Base-by-base conservation (phyloP, 2,888 invertebrate species). In the Calameuta filiformis region DNA sequence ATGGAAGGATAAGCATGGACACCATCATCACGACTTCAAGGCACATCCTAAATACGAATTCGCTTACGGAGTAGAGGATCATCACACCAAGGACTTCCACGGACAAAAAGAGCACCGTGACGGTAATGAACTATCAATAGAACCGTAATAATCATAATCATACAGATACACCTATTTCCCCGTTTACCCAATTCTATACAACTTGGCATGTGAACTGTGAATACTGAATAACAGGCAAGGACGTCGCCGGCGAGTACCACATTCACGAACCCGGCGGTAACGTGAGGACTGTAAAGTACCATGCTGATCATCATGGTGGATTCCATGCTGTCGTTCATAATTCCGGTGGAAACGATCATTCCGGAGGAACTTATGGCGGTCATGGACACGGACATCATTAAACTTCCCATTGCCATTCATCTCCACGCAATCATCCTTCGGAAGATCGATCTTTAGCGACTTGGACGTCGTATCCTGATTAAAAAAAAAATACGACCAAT, bases 271-370 rank as follows among this genome's bases (percentile, higher is more conserved):
- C 91, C 3, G 91, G 90, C 37, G 88, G 87, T 69, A 89, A 88
- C 77, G 76, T 86, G 56, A 84, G 88, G 37, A 86, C 79, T 68
- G 92, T 92, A 68, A 87, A 89, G 76, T 92, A 92, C 82, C 82
- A 85, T 76, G 89, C 91, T 23, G 88, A 91, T 81, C 86, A 85
- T 78, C 87, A 89, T 76, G 85, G 87, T 11, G 91, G 91, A 73
- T 91, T 91, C 85, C 89, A 89, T 78, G 90, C 90, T 1, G 87
- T 87, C 33, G 89, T 91, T 34, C 85, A 89, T 76, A 90, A 89
- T 78, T 83, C 83, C 37, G 87, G 87, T 33, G 87, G 85, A 9
- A 88, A 88, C 76, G 86, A 89, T 79, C 88, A 88, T 73, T 87
- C 86, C 23, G 85, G 85, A 33, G 82, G 85, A 30, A 81, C 82